Evolutionary conservation across 2,797 vertebrate species (phyloP), one percentile per base, ranked within the genome.

Genomic region (Tenualosa ilisha): DNA sequence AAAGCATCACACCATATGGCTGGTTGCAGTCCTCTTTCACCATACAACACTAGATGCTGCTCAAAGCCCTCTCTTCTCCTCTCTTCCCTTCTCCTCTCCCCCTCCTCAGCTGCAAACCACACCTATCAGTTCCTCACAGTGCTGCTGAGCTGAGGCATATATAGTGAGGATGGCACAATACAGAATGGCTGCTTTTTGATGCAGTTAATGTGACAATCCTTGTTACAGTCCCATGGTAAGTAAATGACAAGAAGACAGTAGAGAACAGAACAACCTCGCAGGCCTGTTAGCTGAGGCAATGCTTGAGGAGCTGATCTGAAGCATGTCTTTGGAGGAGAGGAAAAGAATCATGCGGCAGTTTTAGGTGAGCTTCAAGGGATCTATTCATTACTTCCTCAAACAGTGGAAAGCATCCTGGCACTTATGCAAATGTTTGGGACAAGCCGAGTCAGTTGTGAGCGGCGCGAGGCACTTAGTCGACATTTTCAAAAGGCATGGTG

Each of bases 351-450:
- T n/a, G 40, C 20, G 17, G 17, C 40, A 2, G 72, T 46, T 40
- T 79, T 79, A 79, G 72, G 72, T 46, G 72, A 22, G 37, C 17
- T 46, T 79, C 37, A 79, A 46, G 72, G 72, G 37, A 46, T 22
- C 3, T 3, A 40, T 40, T 6, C 7, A 46, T 46, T 79, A 46
- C 40, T 40, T 46, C 40, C 40, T 46, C 72, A 46, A 46, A 79
- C 37, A 79, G 72, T 1, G 86, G 86, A 92, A 91, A 83, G 89
- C 85, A 91, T 91, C 86, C 85, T n/a, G 90, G 89, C 17, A 87
- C 90, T 90, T 89, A 90, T 89, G 86, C 85, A 90, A 92, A 91
- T 92, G 88, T 85, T 85, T 87, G 90, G 87, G 91, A 93, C 88
- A 87, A 88, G 88, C 86, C 88, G 91, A 92, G 89, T 86, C 72